Evolutionary conservation across 2,113 vertebrate species (phyloP), one percentile per base, ranked within the genome.

Genomic region (Xenopus borealis): DNA sequence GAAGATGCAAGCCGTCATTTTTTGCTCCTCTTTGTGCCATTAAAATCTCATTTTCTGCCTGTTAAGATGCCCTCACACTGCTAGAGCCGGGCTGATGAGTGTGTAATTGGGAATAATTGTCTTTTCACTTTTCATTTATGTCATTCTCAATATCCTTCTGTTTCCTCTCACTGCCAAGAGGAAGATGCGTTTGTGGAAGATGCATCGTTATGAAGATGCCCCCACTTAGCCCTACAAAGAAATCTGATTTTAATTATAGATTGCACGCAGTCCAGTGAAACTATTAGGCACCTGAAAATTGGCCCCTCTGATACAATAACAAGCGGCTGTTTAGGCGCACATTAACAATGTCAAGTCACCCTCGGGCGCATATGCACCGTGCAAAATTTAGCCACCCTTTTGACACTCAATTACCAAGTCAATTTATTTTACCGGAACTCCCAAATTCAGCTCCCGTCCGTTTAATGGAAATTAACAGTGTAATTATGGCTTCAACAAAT

Each of bases 81-180:
- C 89, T 93, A 90, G 88, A 92, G 91, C 90, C 87, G 88, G 83
- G 85, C 92, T 94, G 94, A 98, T 95, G 95, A 97, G 92, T 99
- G 97, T 99, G 97, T 99, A 99, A 99, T 99, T 96, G 94, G 88
- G 89, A 92, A 95, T 99, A 98, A 99, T 99, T 98, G 95, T 98
- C 96, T 98, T 98, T 99, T 98, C 96, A 96, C 93, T 97, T 98
- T 95, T 97, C 94, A 97, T 98, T 96, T 98, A 91, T 95, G 93
- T 98, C 95, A 98, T 90, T 93, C 84, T 86, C 83, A 85, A 88
- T 89, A 90, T 87, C 91, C 88, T 90, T 90, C 89, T 93, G 92
- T 86, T 90, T 95, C 92, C 91, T 82, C 91, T 82, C 88, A 78
- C 83, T 83, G 88, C 83, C 78, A 62, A 81, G 86, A 89, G 88